Evolutionary conservation across 1,140 invertebrate species (phyloP), one percentile per base, ranked within the genome.

Genomic region (Drosophila kurseongensis): DNA sequence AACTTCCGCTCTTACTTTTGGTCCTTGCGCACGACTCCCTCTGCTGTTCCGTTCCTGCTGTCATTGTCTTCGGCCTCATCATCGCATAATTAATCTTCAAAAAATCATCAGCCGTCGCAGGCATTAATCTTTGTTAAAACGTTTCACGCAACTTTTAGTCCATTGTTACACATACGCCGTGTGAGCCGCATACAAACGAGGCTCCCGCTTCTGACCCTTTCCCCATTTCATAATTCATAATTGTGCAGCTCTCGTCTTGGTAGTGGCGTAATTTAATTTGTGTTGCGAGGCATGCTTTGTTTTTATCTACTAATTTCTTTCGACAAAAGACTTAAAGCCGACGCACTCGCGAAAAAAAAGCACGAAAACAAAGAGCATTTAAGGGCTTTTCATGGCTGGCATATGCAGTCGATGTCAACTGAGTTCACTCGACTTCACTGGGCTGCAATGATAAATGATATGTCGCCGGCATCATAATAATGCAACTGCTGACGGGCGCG

Each of bases 81-180:
- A 91, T 91, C 88, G 88, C 89, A 84, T 91, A 91, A 91, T 91
- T 91, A 91, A 91, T 91, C 88, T 91, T 91, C 80, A 89, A 82
- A 91, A 89, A 91, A 91, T 91, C 88, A 91, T 91, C 80, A 89
- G 88, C 85, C 88, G 89, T 84, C 75, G 88, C 83, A 77, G 83
- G 75, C 88, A 91, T 91, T 91, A 91, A 91, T 91, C 88, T 89
- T 91, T 91, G 88, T 91, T 91, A 91, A 90, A 90, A 90, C 78
- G 89, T 81, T 90, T 90, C 80, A 89, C 85, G 80, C 84, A 90
- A 90, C 85, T 89, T 89, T 89, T 90, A 84, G 84, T 89, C 85
- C 80, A 89, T 89, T 89, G 84, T 89, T 84, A 88, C 80, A 83
- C 71, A 86, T 88, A 83, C 83, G 84, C 63, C 71, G 67, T 78